Evolutionary conservation across 2,113 vertebrate species (phyloP).

Genomic region (Pogona vitticeps): DNA sequence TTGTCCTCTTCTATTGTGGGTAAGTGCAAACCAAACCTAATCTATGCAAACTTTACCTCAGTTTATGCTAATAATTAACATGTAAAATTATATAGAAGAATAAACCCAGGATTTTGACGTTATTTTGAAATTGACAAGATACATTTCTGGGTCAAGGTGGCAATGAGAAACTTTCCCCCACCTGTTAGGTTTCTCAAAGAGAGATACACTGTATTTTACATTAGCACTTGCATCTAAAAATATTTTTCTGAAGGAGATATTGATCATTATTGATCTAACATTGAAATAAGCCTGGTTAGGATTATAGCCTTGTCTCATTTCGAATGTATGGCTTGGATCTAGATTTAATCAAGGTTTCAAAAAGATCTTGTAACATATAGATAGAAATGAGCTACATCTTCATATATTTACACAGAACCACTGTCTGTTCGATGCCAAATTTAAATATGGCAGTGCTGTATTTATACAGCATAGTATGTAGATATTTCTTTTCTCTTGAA

Average conservation of each 20-base stretch:
- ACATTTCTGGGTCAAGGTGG: neutral
- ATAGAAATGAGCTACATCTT: too few species aligned
- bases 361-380: too few species aligned
- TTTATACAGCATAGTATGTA: too few species aligned
- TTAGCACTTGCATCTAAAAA: too few species aligned
- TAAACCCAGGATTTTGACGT: neutral
- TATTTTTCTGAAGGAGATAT: neutral
- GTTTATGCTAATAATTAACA: neutral
- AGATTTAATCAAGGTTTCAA: too few species aligned
- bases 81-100: neutral
- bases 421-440: too few species aligned
- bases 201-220: neutral
- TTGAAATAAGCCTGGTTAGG: too few species aligned
- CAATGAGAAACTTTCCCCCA: neutral
- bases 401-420: too few species aligned
- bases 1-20: conserved; percentile 95
- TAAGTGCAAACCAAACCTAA: conserved; percentile 74
- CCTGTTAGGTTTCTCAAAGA: neutral
- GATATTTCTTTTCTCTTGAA: too few species aligned
- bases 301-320: neutral
- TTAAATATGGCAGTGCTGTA: too few species aligned
- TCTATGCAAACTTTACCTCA: conserved; percentile 33
- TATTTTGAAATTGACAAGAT: neutral
- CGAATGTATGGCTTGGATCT: too few species aligned
- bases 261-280: too few species aligned